Evolutionary conservation across 2,888 invertebrate species (phyloP).

Genomic region (Galerucella nymphaeae): DNA sequence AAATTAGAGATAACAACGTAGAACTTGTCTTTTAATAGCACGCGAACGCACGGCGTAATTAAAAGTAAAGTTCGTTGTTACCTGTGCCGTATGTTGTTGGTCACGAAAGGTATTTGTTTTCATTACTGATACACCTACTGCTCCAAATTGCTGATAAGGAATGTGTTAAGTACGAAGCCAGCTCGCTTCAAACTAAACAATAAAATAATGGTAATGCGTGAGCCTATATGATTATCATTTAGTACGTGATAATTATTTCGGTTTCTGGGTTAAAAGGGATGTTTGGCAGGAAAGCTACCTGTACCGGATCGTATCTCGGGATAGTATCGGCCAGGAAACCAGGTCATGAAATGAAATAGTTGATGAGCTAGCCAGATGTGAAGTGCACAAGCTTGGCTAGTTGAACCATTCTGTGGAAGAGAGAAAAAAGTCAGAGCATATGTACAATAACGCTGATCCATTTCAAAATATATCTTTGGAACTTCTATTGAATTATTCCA

Average conservation of each 20-base stretch:
- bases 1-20: slow-evolving; percentile 41
- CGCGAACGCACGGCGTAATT: slow-evolving; percentile 51
- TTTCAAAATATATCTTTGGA: no score
- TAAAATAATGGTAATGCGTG: slow-evolving; percentile 14
- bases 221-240: not conserved
- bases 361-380: no score
- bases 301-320: no score
- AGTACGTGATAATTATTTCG: not conserved
- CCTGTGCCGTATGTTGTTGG: slow-evolving; percentile 43
- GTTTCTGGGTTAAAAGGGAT: not conserved
- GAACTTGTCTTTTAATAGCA: slow-evolving; percentile 43
- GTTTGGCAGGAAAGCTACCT: no score
- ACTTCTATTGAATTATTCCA: no score
- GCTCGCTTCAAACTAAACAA: slow-evolving; percentile 19
- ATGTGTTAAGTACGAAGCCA: slow-evolving; percentile 8
- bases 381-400: no score
- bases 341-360: no score
- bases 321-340: no score
- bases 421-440: no score
- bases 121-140: slow-evolving; percentile 41
- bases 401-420: no score
- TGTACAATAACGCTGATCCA: no score
- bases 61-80: slow-evolving; percentile 47
- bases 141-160: slow-evolving; percentile 32
- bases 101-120: slow-evolving; percentile 50